Evolutionary conservation across 2,797 vertebrate species (phyloP), one percentile per base, ranked within the genome.

Genomic region (Eulemur mongoz): DNA sequence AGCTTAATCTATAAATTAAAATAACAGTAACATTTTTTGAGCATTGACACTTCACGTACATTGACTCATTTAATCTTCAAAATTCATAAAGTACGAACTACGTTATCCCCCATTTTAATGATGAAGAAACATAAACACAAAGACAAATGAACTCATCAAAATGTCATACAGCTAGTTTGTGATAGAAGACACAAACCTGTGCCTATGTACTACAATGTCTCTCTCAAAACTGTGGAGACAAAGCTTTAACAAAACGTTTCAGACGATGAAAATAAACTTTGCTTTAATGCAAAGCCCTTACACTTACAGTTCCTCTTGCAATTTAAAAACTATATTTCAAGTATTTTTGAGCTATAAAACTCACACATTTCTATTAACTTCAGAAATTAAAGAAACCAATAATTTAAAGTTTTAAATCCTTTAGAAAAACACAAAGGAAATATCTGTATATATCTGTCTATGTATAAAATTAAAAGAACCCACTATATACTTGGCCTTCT

Each of bases 321-420:
- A 90, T 35, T 81, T 85, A 85, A 78, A 82, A 79, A 86, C 48
- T 69, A 15, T 23, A 79, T 72, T 83, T 90, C 27, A 88, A 88
- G 40, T 52, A 73, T 67, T 94, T 93, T 88, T 88, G n/a, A 85
- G 81, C 35, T 61, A 72, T 40, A 27, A 93, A 67, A 8, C 30
- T 22, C 38, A 38, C 13, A 72, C 2, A 38, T 67, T 88, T 88
- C 43, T 30, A 73, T 92, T 43, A 73, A 75, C 4, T 87, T 81
- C 52, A 35, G 59, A 86, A 81, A 93, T 73, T 43, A 83, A 84
- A 70, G n/a, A 65, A 65, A 18, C 32, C 32, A 65, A n/a, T n/a
- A n/a, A 65, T 17, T 18, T 65, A 65, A 65, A 54, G 7, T 88
- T 94, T 94, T 15, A 86, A 94, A 95, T 78, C 38, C 13, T 94